phyloP scores from a whole-genome alignment of 2,113 vertebrate genomes.

The Dicrurus megarhynchus region DNA sequence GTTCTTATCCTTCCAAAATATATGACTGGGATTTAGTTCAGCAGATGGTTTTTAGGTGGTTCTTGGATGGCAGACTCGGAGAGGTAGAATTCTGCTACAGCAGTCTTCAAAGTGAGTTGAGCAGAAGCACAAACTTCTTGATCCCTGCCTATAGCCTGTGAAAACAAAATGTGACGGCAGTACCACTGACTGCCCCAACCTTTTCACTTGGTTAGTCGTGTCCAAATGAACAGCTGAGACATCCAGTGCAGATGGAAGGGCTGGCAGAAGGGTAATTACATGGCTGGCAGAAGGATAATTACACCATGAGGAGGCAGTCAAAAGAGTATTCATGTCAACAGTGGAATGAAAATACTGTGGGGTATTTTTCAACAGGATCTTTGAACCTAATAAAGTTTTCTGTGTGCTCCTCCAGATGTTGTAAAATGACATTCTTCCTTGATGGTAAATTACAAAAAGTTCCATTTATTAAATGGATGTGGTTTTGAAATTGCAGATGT shows the following conservation, averaged over 20 bases:
- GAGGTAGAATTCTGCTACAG: background rate
- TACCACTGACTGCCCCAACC: background rate
- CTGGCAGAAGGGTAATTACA: background rate
- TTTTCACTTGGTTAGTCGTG: background rate
- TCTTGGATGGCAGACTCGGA: background rate
- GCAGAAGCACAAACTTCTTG: background rate
- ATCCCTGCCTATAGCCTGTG: background rate
- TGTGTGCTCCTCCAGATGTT: background rate
- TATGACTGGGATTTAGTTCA: background rate
- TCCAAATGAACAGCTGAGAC: background rate
- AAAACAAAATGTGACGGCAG: background rate
- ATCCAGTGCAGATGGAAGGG: background rate
- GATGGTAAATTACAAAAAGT: background rate
- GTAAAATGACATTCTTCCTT: background rate
- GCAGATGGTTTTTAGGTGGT: background rate
- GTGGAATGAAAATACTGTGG: accelerated
- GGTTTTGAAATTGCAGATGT: background rate
- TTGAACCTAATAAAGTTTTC: background rate
- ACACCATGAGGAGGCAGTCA: background rate
- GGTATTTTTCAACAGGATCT: background rate
- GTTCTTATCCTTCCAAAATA: background rate
- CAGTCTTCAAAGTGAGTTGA: background rate
- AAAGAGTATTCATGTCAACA: background rate
- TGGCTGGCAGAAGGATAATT: background rate
- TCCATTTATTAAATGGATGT: background rate